phyloP scores from a whole-genome alignment of 2,888 invertebrate genomes.

The Ectobius pallidus region DNA sequence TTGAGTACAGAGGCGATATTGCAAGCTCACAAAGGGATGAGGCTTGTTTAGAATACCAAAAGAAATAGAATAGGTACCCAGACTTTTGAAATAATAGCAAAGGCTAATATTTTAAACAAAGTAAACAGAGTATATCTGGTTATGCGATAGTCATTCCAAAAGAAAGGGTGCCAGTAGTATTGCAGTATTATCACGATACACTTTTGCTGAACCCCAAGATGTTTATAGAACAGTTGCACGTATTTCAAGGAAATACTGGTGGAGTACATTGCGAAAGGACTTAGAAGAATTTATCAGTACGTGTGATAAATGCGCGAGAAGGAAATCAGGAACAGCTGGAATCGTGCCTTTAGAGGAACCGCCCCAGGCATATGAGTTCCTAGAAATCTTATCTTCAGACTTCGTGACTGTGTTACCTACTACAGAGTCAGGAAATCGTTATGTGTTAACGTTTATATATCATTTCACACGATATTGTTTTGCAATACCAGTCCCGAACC shows the following conservation, averaged over 20 bases:
- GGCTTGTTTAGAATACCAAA: too few relatives aligned
- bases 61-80: too few relatives aligned
- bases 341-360: neutral
- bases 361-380: neutral
- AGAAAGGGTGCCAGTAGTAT: neutral
- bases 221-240: neutral
- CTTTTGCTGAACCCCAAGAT: neutral
- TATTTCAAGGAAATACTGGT: neutral
- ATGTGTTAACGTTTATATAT: conserved; percentile 45
- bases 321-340: neutral
- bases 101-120: too few relatives aligned
- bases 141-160: neutral
- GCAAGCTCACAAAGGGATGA: neutral
- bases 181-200: neutral
- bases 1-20: neutral
- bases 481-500: conserved; percentile 45
- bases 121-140: too few relatives aligned
- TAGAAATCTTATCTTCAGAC: conserved; percentile 29
- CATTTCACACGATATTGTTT: conserved; percentile 43
- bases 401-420: conserved; percentile 43
- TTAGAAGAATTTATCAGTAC: neutral
- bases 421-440: conserved; percentile 42
- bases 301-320: neutral
- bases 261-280: neutral
- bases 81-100: too few relatives aligned